Evolutionary conservation across 1,140 invertebrate species (phyloP).

Genomic region (Zaprionus lachaisei): DNA sequence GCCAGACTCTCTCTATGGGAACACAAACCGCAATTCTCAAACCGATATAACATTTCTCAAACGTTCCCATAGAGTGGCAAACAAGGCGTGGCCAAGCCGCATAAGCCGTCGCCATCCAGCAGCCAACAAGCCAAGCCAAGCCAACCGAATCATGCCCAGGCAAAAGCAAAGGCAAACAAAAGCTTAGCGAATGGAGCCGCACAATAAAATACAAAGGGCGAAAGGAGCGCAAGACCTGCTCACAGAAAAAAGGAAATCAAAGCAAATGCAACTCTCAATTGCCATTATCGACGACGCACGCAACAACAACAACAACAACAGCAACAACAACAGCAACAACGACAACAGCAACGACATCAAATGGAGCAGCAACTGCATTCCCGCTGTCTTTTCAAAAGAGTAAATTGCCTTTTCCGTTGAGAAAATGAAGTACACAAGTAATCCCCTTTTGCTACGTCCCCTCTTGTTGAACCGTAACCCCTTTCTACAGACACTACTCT

Average conservation of each 20-base stretch:
- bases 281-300: conserved; percentile 66
- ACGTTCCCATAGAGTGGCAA: conserved; percentile 43
- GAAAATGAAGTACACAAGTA: conserved; percentile 29
- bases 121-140: conserved; percentile 47
- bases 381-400: conserved; percentile 43
- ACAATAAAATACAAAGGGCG: conserved; percentile 30
- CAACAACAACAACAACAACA: conserved; percentile 23
- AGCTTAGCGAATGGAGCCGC: conserved; percentile 61
- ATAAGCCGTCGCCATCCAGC: conserved; percentile 56
- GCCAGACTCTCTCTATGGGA: conserved; percentile 20
- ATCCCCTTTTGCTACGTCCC: not conserved
- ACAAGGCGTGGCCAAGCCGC: conserved; percentile 49
- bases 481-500: not conserved
- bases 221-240: not conserved
- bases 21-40: conserved; percentile 75
- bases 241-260: conserved; percentile 67
- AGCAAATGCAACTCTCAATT: conserved; percentile 78
- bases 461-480: not conserved
- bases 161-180: conserved; percentile 67
- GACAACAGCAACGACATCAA: conserved; percentile 29
- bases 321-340: conserved; percentile 21
- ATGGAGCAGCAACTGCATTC: conserved; percentile 14
- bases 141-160: conserved; percentile 53
- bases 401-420: conserved; percentile 57
- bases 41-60: conserved; percentile 79